Conservation (phyloP, 2,888 invertebrate species). For the Archips xylosteana region DNA sequence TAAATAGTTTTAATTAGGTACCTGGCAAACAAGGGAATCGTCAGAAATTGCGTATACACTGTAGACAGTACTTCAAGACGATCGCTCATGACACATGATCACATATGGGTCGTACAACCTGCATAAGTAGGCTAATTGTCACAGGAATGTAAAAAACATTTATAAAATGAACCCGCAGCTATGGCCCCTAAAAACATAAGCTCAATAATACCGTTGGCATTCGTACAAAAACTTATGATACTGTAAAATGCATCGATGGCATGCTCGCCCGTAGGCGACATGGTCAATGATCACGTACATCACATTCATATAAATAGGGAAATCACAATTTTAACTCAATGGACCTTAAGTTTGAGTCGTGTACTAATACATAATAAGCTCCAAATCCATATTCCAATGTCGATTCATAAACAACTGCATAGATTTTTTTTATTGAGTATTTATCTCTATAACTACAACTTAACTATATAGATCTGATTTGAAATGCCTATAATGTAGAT, state of each 20-base stretch:
- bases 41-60: conserved; percentile 65
- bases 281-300: conserved; percentile 39
- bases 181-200: conserved; percentile 40
- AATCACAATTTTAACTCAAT: conserved; percentile 35
- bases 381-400: conserved; percentile 48
- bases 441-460: conserved; percentile 50
- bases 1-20: conserved; percentile 73
- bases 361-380: conserved; percentile 46
- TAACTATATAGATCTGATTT: conserved; percentile 43
- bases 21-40: conserved; percentile 67
- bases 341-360: conserved; percentile 25
- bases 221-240: conserved; percentile 43
- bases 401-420: conserved; percentile 53
- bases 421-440: conserved; percentile 57
- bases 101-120: conserved; percentile 30
- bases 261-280: conserved; percentile 39
- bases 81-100: conserved; percentile 13
- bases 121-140: conserved; percentile 46
- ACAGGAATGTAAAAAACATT: conserved; percentile 66
- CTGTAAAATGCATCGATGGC: conserved; percentile 45
- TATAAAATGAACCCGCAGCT: conserved; percentile 44
- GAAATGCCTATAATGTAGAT: conserved; percentile 44
- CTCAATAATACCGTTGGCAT: conserved; percentile 21
- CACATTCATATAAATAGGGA: conserved; percentile 30
- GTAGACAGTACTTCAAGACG: conserved; percentile 56